A percentile compares a stretch with the other conserved stretches of the same genome.
Conservation (phyloP, 2,113 vertebrate species). For the Serilophus lunatus region DNA sequence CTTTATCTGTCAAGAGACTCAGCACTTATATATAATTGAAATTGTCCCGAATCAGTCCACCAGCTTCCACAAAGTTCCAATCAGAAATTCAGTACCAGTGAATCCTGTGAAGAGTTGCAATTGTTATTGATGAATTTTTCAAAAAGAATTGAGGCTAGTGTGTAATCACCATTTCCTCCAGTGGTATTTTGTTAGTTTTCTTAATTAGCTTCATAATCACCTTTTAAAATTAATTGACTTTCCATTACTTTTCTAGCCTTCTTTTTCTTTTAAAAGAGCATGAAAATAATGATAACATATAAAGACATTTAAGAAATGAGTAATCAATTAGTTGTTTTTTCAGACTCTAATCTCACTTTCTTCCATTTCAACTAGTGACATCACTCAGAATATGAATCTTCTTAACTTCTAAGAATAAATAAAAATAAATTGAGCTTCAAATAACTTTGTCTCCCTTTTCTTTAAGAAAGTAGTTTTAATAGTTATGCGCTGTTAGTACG, state of each 20-base stretch:
- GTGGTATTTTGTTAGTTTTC: neutral
- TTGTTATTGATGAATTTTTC: neutral
- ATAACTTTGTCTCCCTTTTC: neutral
- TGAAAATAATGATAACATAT: neutral
- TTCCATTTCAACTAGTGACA: neutral
- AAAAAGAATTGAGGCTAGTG: neutral
- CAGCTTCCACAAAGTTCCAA: neutral
- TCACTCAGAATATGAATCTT: neutral
- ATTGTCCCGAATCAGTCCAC: neutral
- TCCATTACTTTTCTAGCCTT: neutral
- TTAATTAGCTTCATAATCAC: neutral
- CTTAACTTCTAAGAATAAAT: neutral
- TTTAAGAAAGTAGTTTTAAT: neutral
- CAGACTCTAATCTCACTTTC: neutral
- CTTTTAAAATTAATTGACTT: neutral
- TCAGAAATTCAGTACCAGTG: neutral
- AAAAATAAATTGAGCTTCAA: neutral
- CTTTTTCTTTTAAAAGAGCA: neutral
- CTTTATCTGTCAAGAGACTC: neutral
- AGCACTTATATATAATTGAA: neutral
- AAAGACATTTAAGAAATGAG: neutral
- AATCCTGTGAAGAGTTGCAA: neutral
- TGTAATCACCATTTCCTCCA: neutral
- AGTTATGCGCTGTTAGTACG: neutral
- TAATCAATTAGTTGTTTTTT: neutral